Percentiles rank a stretch among this genome's conserved stretches.
Conservation (phyloP, 2,797 vertebrate species). For the Sternotherus odoratus region DNA sequence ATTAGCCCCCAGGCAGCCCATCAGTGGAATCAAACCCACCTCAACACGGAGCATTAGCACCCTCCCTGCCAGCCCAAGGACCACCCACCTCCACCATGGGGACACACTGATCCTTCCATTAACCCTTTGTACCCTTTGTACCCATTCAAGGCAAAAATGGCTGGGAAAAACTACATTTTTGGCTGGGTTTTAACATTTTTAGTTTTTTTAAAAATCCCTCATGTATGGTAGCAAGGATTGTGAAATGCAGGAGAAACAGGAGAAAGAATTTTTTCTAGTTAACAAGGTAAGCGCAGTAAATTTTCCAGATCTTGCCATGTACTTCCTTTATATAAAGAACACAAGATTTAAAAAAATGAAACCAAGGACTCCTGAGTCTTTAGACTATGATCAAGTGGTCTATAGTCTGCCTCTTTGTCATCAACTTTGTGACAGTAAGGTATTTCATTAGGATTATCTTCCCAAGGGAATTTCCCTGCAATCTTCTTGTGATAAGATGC, state of each 20-base stretch:
- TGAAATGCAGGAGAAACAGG: not conserved
- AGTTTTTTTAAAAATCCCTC: not conserved
- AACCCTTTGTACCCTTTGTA: too few relatives aligned
- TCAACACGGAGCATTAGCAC: not conserved
- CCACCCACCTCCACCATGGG: too few relatives aligned
- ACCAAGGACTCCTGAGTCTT: too few relatives aligned
- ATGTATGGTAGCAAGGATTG: not conserved
- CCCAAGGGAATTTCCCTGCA: not conserved
- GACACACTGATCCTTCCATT: not conserved
- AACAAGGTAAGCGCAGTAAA: not conserved
- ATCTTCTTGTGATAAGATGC: not conserved
- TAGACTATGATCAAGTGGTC: too few relatives aligned
- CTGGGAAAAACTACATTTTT: not conserved
- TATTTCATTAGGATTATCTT: not conserved
- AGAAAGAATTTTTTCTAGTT: not conserved
- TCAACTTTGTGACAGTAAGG: not conserved
- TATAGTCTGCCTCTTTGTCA: too few relatives aligned
- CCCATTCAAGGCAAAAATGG: not conserved
- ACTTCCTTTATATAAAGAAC: not conserved
- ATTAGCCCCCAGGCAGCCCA: too few relatives aligned
- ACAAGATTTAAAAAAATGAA: not conserved
- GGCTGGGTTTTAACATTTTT: not conserved
- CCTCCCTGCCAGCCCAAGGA: not conserved
- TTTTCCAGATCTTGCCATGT: not conserved
- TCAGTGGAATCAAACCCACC: too few relatives aligned